Evolutionary conservation across 2,888 invertebrate species (phyloP).

Genomic region (Leptarthrus brevirostris): DNA sequence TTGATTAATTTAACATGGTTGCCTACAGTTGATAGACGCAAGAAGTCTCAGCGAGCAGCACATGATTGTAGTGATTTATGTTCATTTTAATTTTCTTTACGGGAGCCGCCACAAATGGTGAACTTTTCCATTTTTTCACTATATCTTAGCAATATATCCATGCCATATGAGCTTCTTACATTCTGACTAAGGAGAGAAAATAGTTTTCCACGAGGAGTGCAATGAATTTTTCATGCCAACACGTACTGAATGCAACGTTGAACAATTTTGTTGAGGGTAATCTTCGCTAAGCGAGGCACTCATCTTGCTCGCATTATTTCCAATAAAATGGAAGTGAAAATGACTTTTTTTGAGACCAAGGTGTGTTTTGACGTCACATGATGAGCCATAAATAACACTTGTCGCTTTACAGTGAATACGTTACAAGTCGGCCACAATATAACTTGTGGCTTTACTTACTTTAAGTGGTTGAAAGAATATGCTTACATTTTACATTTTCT

Average conservation of each 20-base stretch:
- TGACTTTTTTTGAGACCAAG: constrained; percentile 25
- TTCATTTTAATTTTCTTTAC: no score
- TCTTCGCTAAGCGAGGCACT: background rate
- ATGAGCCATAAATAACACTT: constrained; percentile 36
- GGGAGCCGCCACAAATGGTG: no score
- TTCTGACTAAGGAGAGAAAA: no score
- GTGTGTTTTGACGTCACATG: constrained; percentile 37
- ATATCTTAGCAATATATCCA: no score
- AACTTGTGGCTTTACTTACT: background rate
- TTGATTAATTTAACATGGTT: no score
- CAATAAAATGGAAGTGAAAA: background rate
- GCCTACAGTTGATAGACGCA: no score
- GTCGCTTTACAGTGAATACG: background rate
- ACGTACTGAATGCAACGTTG: background rate
- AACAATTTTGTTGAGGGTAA: background rate
- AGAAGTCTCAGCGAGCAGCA: no score
- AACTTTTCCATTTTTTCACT: no score
- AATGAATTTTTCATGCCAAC: background rate
- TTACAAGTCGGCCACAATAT: constrained; percentile 19
- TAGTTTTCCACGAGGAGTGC: background rate
- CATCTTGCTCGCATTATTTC: background rate
- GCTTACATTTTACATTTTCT: background rate
- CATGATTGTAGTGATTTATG: no score
- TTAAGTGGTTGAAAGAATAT: background rate
- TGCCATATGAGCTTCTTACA: no score